Percentiles rank a stretch among this genome's conserved stretches.
These are phyloP conservation scores for Meloidogyne floridensis DNA, from an alignment of 1,140 invertebrate species.

Conservation along the genomic window DNA sequence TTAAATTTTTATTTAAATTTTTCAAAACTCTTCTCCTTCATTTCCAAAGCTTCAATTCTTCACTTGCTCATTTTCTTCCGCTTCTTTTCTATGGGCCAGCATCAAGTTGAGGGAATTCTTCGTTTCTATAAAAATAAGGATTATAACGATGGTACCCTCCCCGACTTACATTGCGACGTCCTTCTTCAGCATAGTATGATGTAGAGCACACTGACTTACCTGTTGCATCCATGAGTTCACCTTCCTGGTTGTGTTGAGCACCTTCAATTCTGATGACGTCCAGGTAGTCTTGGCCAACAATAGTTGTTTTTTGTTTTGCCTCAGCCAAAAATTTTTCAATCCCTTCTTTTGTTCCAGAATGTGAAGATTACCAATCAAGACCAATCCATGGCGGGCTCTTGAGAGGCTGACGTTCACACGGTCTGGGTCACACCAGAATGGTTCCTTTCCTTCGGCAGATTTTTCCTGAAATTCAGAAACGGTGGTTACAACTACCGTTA, in stretches of 20 bases:
- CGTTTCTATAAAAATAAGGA: no score
- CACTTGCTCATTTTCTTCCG: no score
- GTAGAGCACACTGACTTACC: background rate
- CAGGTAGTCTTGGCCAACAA: background rate
- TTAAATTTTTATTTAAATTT: no score
- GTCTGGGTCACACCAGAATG: background rate
- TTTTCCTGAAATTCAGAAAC: background rate
- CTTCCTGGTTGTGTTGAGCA: background rate
- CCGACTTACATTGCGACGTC: no score
- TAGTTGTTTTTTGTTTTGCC: background rate
- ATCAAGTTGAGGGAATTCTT: no score
- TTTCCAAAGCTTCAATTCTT: no score
- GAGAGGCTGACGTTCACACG: constrained; percentile 1
- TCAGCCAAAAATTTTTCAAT: background rate
- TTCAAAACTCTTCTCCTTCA: no score
- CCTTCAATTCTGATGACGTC: background rate
- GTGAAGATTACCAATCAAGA: constrained; percentile 9
- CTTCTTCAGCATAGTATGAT: no score
- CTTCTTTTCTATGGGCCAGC: no score
- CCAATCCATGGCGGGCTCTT: background rate
- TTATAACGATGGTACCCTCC: no score
- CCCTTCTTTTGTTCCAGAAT: background rate
- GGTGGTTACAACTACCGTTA: constrained; percentile 4
- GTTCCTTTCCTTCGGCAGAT: background rate
- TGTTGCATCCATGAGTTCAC: background rate